Base-by-base conservation (phyloP, 2,113 vertebrate species). In the Gobio gobio region DNA sequence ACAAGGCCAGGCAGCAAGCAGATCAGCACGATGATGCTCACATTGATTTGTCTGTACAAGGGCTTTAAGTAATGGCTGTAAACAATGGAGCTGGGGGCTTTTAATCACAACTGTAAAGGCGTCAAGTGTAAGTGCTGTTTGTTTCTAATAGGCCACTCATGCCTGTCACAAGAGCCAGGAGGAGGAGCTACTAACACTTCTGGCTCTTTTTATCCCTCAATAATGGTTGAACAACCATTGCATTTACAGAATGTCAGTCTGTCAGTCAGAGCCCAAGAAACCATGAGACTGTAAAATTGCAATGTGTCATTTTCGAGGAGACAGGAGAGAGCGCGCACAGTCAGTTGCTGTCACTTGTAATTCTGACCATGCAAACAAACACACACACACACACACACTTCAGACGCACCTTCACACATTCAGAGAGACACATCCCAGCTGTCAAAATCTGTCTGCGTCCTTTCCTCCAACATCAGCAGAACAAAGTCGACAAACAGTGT, bases 1-100 rank as follows among this genome's bases (percentile, higher is more conserved):
- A 79, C 63, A 72, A 73, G 54, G 36, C 54, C 40, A 29, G 64
- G 56, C 59, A 83, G 78, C 18, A 33, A 78, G 72, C 61, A 82
- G n/a, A 59, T 77, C 22, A 54, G 22, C 29, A 43, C 10, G 26
- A 51, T 7, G 24, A 74, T 85, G 51, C 47, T 47, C 24, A 73
- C 36, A 83, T 83, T 78, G 83, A 86, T 82, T 86, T 84, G 45
- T 45, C 70, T 58, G 13, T 70, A 76, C 68, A 54, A 73, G 36
- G 70, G 56, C 74, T 83, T 59, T 12, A n/a, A 75, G 83, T 56
- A 72, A 87, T 84, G 76, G 78, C 45, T 68, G 47, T 61, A 79
- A 84, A 54, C 61, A 79, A 20, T 36, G 68, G 36, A 63, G 29
- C 40, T n/a, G 5, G 36, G 54, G 43, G 73, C 72, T 43, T 83